Evolutionary conservation across 2,797 vertebrate species (phyloP), one percentile per base, ranked within the genome.

Genomic region (Melanotaenia nigrans): DNA sequence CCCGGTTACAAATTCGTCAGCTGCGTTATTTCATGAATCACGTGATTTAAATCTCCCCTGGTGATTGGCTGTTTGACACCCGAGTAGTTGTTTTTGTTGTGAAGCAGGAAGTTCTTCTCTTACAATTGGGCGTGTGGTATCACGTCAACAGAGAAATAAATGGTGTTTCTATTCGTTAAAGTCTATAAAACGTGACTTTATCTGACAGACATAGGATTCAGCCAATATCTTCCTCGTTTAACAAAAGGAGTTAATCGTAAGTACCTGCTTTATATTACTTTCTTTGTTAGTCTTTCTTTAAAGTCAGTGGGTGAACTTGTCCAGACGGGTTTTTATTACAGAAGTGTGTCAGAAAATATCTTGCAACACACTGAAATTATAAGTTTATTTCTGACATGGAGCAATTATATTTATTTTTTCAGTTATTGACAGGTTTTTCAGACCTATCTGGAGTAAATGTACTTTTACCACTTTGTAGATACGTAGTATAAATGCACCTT

Each of bases 1-100:
- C 93, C 92, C 22, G 28, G 93, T 69, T 84, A 94, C 93, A 84
- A 22, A 9, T 24, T 11, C 2, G 10, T 2, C 1, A 22, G 35
- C 1, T 1, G 14, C 1, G 2, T 78, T 81, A 86, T 45, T 10
- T 92, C 85, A 89, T 1, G 1, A 0, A 22, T 85, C 94, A 95
- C 89, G 61, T 94, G 94, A 32, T 28, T 28, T 0, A 13, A 45
- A 59, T 4, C 0, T n/a, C n/a, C 24, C 4, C 20, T 65, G 28
- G 3, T 51, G 1, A 93, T 94, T 95, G 92, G 94, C 58, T 65
- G 38, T 0, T 8, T 38, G 57, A 1, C 60, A n/a, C 71, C 59
- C 79, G 68, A 71, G 68, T 20, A 55, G 83, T 92, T 94, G 93
- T 94, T 94, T 61, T 89, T 86, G 65, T 90, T 74, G 16, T 33